Percentiles rank a stretch among this genome's conserved stretches.
Conservation (phyloP, 2,797 vertebrate species). For the Rhabdomys pumilio region DNA sequence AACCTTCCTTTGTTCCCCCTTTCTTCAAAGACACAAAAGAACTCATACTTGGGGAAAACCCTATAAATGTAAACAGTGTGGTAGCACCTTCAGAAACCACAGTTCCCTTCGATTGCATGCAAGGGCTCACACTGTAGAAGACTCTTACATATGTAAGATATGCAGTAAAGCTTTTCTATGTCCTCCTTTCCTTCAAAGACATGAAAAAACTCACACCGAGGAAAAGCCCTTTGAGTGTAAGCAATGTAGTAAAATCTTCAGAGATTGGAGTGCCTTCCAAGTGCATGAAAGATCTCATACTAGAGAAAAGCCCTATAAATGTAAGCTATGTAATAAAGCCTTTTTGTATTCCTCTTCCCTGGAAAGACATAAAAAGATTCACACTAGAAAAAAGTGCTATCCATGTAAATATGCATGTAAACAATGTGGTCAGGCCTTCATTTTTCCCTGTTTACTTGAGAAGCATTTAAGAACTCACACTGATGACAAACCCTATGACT, state of each 20-base stretch:
- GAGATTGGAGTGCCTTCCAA: not conserved
- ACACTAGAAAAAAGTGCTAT: not conserved
- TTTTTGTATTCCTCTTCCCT: not conserved
- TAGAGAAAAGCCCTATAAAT: not conserved
- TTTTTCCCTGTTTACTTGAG: not conserved
- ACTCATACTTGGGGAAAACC: not conserved
- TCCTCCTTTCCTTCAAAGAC: not conserved
- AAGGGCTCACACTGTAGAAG: not conserved
- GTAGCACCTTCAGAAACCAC: not conserved
- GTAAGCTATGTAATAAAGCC: not conserved
- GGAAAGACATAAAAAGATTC: not conserved
- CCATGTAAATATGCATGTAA: not conserved
- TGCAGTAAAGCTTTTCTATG: not conserved
- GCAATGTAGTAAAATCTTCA: constrained; percentile 20
- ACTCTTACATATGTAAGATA: not conserved
- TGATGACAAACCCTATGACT: not conserved
- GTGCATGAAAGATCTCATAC: constrained; percentile 3
- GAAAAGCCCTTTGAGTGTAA: constrained; percentile 8
- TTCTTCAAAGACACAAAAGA: constrained; percentile 2
- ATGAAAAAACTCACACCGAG: not conserved
- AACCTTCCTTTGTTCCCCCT: not conserved
- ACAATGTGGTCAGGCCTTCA: not conserved
- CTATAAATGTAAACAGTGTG: constrained; percentile 33
- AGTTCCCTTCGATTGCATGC: not conserved
- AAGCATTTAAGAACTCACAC: not conserved